Evolutionary conservation across 2,113 vertebrate genomes (phyloP).

Genomic region (Alligator sinensis): DNA sequence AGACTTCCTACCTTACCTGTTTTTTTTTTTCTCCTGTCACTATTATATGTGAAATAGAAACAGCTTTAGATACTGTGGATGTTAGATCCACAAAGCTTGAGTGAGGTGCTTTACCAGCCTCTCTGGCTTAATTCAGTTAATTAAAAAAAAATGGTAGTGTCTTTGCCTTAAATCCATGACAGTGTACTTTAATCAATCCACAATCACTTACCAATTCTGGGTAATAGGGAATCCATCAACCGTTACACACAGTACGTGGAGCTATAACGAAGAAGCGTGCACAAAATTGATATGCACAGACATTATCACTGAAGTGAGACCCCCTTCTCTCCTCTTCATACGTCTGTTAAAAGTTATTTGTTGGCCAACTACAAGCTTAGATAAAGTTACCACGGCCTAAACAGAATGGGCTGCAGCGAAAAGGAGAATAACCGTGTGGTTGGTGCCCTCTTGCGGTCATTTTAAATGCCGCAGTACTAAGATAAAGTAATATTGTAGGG

Average conservation of each 20-base stretch:
- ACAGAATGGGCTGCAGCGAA: not conserved
- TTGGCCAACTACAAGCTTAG: not conserved
- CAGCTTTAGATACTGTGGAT: not conserved
- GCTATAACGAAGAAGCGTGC: no score
- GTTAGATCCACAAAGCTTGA: not conserved
- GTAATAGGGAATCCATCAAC: not conserved
- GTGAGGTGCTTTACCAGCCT: not conserved
- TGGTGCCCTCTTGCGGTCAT: not conserved
- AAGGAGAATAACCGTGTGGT: not conserved
- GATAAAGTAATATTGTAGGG: not conserved
- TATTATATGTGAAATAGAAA: fast-evolving
- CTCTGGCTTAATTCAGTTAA: not conserved
- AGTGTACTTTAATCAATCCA: not conserved
- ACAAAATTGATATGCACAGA: not conserved
- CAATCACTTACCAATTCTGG: not conserved
- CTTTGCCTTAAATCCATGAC: not conserved
- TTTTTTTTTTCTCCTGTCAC: not conserved
- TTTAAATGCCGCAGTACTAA: not conserved
- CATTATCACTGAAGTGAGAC: not conserved
- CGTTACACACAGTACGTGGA: no score
- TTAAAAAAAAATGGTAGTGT: fast-evolving
- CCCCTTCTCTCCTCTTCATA: no score
- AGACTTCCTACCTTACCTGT: fast-evolving
- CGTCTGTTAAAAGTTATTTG: not conserved
- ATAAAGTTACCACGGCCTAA: not conserved